Conservation (phyloP, 2,888 invertebrate species). For the Teinopalpus imperialis region DNA sequence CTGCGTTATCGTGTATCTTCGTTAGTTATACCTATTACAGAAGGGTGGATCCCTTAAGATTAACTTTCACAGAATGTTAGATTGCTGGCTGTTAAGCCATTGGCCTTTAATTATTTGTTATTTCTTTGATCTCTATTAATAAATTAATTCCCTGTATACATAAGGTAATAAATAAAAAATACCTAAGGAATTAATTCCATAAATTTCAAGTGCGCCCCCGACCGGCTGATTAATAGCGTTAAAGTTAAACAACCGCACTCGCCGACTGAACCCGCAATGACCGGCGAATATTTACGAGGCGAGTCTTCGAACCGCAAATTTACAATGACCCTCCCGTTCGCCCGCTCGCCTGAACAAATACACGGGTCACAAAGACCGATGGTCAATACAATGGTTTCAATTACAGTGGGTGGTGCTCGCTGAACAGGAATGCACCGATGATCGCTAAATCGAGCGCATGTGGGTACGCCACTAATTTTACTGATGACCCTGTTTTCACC, state of each 20-base stretch:
- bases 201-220: constrained; percentile 12
- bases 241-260: constrained; percentile 30
- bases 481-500: too few relatives aligned
- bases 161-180: constrained; percentile 6
- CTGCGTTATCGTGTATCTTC: too few relatives aligned
- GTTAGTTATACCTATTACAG: too few relatives aligned
- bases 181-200: constrained; percentile 10
- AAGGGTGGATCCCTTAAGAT: too few relatives aligned
- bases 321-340: constrained; percentile 17
- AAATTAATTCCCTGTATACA: too few relatives aligned
- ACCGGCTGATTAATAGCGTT: constrained; percentile 39
- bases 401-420: constrained; percentile 33
- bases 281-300: constrained; percentile 45
- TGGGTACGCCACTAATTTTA: too few relatives aligned
- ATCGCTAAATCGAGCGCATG: too few relatives aligned
- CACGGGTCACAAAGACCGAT: constrained; percentile 20
- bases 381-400: constrained; percentile 29
- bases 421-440: constrained; percentile 3
- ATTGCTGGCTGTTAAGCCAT: too few relatives aligned
- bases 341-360: constrained; percentile 19
- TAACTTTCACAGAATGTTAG: too few relatives aligned
- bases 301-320: constrained; percentile 28
- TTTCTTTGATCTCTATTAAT: too few relatives aligned
- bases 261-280: constrained; percentile 11
- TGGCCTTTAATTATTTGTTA: too few relatives aligned